Evolutionary conservation across 2,113 vertebrate species (phyloP).

Genomic region (Scomber colias): DNA sequence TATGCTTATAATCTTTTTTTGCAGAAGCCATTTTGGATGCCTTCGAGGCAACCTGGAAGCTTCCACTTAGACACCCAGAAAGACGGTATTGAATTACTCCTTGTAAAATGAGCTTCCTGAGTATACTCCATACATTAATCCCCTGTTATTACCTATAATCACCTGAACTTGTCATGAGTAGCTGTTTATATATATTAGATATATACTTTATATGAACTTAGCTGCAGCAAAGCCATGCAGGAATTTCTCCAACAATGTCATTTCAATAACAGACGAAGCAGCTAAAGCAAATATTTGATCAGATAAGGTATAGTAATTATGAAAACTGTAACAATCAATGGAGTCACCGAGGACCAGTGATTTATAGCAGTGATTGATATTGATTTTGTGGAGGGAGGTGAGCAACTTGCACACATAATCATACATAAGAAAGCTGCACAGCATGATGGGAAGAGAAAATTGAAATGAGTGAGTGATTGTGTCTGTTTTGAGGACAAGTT

Average conservation of each 20-base stretch:
- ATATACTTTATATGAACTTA: slow-evolving; percentile 10
- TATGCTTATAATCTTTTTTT: slow-evolving; percentile 58
- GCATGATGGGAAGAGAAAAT: slow-evolving; percentile 37
- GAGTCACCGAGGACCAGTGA: slow-evolving; percentile 35
- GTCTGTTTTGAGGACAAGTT: not conserved
- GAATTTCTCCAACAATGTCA: slow-evolving; percentile 51
- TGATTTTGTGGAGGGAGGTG: slow-evolving; percentile 45
- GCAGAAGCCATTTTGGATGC: slow-evolving; percentile 33
- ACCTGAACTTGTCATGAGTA: not conserved
- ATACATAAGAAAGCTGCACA: slow-evolving; percentile 16
- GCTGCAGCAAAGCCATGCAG: not conserved
- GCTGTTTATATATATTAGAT: too few relatives aligned
- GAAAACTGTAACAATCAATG: slow-evolving; percentile 54
- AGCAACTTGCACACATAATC: slow-evolving; percentile 15
- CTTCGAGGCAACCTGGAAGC: slow-evolving; percentile 13
- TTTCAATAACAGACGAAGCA: slow-evolving; percentile 60
- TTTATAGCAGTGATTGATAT: slow-evolving; percentile 61
- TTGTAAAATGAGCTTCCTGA: slow-evolving; percentile 33
- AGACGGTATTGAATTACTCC: not conserved
- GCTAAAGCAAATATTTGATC: slow-evolving; percentile 47
- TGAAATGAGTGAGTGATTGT: not conserved
- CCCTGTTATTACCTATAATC: slow-evolving; percentile 13
- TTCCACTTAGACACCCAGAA: slow-evolving; percentile 33
- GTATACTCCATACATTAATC: slow-evolving; percentile 13
- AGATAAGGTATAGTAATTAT: slow-evolving; percentile 58